Base-by-base conservation (phyloP, 64 coral and sea anemone species). In the Exaiptasia diaphana region DNA sequence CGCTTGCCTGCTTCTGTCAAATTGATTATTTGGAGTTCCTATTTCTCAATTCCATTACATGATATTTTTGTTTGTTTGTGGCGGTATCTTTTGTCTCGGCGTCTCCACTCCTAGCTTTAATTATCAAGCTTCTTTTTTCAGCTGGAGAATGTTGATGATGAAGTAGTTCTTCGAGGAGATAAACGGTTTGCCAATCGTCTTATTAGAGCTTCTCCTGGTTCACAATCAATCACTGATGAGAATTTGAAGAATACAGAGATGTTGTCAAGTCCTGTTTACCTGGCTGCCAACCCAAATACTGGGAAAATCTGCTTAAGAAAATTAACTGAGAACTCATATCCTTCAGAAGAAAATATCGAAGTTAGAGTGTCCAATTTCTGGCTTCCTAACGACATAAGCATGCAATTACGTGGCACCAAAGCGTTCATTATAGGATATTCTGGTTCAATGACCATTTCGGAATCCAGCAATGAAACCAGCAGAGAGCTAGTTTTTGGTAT, bases 111-210 rank as follows among this genome's bases (percentile, higher is more conserved):
- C n/a, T n/a, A n/a, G n/a, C n/a, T n/a, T n/a, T n/a, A n/a, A n/a
- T n/a, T n/a, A n/a, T n/a, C n/a, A n/a, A n/a, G n/a, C 53, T 64
- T 11, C 4, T 38, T 38, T 62, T 20, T 56, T 12, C 38, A 79
- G 76, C 25, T 20, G 41, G 24, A 63, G 53, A 63, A n/a, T 44
- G 1, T 22, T 3, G 88, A 90, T 6, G 80, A 90, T 69, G 88
- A 90, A 76, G 59, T 83, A 56, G 88, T 71, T 11, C 68, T 77
- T 25, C 76, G 89, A 62, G 82, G 18, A 23, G 75, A 67, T 63
- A 91, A 65, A 48, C 65, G 89, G 8, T 85, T 85, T 80, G 89
- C 80, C 10, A 91, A 91, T 58, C 82, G 74, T 38, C 35, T 85
- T 6, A 73, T 34, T 13, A 61, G 82, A 78, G 35, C 86, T 22